Percentiles rank a stretch among this genome's conserved stretches.
phyloP scores from a whole-genome alignment of 2,113 vertebrate species.

The Paraplagusia blochii region DNA sequence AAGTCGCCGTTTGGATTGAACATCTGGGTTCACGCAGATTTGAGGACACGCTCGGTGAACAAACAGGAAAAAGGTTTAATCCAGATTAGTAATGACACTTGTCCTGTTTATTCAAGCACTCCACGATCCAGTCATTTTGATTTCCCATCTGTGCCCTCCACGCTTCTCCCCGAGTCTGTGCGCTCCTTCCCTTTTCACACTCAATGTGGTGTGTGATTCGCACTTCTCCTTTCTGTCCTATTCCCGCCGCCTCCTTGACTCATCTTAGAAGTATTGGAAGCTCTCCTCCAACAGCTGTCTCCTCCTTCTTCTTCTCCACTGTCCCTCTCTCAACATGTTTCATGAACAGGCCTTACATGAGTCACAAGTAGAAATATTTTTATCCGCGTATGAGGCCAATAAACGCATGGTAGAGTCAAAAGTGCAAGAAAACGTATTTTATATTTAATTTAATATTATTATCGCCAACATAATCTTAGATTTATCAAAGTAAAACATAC shows the following conservation, averaged over 20 bases:
- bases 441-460: too few species aligned
- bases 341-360: slow-evolving; percentile 7
- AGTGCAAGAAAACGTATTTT: too few species aligned
- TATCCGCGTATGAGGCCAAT: too few species aligned
- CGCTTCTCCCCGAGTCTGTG: slow-evolving; percentile 55
- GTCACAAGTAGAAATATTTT: not conserved
- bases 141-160: slow-evolving; percentile 76
- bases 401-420: too few species aligned
- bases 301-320: slow-evolving; percentile 58
- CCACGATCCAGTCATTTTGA: slow-evolving; percentile 63
- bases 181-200: slow-evolving; percentile 68
- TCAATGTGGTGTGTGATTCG: slow-evolving; percentile 75
- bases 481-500: too few species aligned
- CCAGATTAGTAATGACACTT: slow-evolving; percentile 69
- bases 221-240: slow-evolving; percentile 48
- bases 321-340: slow-evolving; percentile 22
- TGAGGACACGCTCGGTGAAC: not conserved
- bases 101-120: slow-evolving; percentile 60
- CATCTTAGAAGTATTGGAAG: slow-evolving; percentile 62
- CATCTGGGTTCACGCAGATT: slow-evolving; percentile 8
- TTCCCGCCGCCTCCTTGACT: slow-evolving; percentile 53
- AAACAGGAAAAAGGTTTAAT: slow-evolving; percentile 44
- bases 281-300: slow-evolving; percentile 68
- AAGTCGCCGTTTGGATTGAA: slow-evolving; percentile 43
- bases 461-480: too few species aligned